A percentile compares a stretch with the other conserved stretches of the same genome.
These are phyloP conservation scores for Cryptosula pallasiana DNA, from an alignment of 2,888 invertebrate genomes.

Conservation along the genomic window DNA sequence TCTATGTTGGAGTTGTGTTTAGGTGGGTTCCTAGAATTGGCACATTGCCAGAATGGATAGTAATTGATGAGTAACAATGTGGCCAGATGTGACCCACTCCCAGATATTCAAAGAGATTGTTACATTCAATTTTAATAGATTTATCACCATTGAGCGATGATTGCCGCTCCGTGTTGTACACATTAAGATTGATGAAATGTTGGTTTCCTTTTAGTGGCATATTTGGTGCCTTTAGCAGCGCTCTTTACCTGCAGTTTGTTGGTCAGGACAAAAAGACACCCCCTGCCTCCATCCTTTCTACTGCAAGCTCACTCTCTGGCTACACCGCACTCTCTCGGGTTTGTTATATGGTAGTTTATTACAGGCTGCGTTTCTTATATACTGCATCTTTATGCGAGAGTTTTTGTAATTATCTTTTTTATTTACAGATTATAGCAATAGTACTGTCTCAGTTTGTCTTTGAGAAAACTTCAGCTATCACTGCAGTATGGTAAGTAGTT, in stretches of 20 bases:
- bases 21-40: conserved; percentile 7
- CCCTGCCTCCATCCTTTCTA: neutral
- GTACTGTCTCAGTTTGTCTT: neutral
- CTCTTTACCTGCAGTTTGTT: neutral
- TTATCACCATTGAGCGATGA: too few relatives aligned
- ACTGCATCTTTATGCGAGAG: too few relatives aligned
- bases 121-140: too few relatives aligned
- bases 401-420: too few relatives aligned
- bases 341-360: too few relatives aligned
- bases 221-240: conserved; percentile 8
- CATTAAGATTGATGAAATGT: too few relatives aligned
- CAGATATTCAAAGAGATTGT: too few relatives aligned
- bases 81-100: too few relatives aligned
- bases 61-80: too few relatives aligned
- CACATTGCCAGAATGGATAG: too few relatives aligned
- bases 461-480: neutral
- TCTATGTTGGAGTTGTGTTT: conserved; percentile 11
- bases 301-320: neutral
- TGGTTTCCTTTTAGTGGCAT: conserved; percentile 1
- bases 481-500: neutral
- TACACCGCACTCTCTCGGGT: conserved; percentile 11
- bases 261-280: neutral
- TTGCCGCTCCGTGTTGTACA: too few relatives aligned
- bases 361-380: too few relatives aligned
- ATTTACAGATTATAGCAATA: neutral